Conservation (phyloP, 2,113 vertebrate species). For the Penelope pileata region DNA sequence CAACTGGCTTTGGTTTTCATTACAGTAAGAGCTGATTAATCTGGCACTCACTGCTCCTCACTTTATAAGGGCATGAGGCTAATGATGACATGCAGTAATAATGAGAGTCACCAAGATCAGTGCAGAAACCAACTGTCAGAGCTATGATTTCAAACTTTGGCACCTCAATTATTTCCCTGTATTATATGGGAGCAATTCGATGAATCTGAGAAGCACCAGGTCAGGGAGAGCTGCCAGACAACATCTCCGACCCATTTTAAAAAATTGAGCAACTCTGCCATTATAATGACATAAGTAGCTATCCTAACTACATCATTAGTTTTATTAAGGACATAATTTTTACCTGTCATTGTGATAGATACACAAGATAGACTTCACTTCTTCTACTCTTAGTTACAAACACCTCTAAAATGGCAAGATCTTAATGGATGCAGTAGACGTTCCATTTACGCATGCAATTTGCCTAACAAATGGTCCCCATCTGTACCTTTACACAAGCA, state of each 20-base stretch:
- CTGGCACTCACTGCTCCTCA: background rate
- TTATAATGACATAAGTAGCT: background rate
- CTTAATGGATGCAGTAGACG: background rate
- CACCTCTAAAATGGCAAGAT: background rate
- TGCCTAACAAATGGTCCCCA: background rate
- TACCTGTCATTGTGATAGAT: background rate
- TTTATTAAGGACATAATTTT: background rate
- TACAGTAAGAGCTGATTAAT: background rate
- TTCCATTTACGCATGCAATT: background rate
- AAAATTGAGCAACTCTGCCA: background rate
- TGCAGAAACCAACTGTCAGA: background rate
- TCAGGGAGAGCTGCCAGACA: background rate
- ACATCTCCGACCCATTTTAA: background rate
- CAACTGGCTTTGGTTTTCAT: background rate
- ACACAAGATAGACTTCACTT: background rate
- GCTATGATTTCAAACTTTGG: background rate
- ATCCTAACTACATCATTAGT: background rate
- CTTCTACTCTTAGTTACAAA: background rate
- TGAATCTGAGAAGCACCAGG: background rate
- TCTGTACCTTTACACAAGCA: background rate
- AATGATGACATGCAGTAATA: background rate
- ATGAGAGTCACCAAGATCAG: background rate
- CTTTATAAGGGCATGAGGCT: background rate
- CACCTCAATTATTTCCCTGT: background rate
- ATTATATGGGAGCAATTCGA: background rate